Evolutionary conservation across 2,797 vertebrate genomes (phyloP).

Genomic region (Chromobotia macracanthus): DNA sequence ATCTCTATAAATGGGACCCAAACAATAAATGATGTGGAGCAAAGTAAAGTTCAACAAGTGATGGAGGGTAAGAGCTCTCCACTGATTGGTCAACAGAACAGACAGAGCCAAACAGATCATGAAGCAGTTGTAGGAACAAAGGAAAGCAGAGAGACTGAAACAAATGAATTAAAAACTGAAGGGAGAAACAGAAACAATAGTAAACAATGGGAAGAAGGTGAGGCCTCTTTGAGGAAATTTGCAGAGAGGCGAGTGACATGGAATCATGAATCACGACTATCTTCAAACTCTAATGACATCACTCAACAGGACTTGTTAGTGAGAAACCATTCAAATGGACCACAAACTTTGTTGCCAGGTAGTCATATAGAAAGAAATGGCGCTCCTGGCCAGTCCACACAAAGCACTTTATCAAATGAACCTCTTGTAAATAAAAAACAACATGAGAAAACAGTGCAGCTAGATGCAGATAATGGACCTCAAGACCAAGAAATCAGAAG

Average conservation of each 20-base stretch:
- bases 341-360: slow-evolving; percentile 48
- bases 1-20: slow-evolving; percentile 1
- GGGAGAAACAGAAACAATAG: slow-evolving; percentile 22
- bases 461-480: slow-evolving; percentile 46
- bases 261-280: slow-evolving; percentile 45
- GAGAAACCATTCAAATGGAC: slow-evolving; percentile 44
- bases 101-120: neutral
- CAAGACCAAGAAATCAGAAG: slow-evolving; percentile 41
- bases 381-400: slow-evolving; percentile 57
- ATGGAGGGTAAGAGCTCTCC: neutral
- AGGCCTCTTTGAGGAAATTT: neutral
- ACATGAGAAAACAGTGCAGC: slow-evolving; percentile 33
- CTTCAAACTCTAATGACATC: slow-evolving; percentile 34
- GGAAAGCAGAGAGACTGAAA: slow-evolving; percentile 52
- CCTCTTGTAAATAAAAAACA: slow-evolving; percentile 12
- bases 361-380: slow-evolving; percentile 67
- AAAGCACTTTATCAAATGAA: slow-evolving; percentile 36
- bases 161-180: slow-evolving; percentile 53
- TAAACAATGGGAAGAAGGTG: slow-evolving; percentile 51
- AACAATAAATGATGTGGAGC: neutral
- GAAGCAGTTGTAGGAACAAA: neutral
- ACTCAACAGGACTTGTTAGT: slow-evolving; percentile 17
- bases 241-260: slow-evolving; percentile 55
- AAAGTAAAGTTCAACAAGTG: neutral
- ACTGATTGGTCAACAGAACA: neutral